Evolutionary conservation across 2,888 invertebrate genomes (phyloP), one percentile per base, ranked within the genome.

Genomic region (Microplitis manilae): DNA sequence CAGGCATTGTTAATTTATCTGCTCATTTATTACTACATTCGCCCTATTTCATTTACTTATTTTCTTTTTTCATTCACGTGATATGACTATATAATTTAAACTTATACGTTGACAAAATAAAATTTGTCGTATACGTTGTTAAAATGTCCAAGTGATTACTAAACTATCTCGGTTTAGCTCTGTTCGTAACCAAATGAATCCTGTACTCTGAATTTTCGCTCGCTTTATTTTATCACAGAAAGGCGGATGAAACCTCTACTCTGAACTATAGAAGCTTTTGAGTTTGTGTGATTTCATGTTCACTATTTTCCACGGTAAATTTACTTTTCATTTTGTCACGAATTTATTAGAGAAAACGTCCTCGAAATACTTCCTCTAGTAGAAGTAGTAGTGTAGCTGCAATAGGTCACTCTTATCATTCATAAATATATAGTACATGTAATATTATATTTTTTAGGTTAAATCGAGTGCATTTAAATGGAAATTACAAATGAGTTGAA

Each of bases 161-260:
- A 75, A 75, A 77, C 65, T 50, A 50, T 50, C 50, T 50, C 50
- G 13, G 50, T 50, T 68, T 41, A 68, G 73, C 50, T 65, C 77
- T 78, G 79, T 80, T 80, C 79, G 80, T 80, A 80, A 77, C 79
- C 79, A 79, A 80, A 80, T 80, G 79, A 80, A 80, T 75, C 79
- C 75, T 68, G 68, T 67, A 60, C 72, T 75, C 77, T 68, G 75
- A 78, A 79, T 79, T 80, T 71, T n/a, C 71, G 59, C 61, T 67
- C 0, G 15, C 59, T 69, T 8, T 60, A 30, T 61, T n/a, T 39
- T 39, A 40, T 39, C 20, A 71, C 20, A 30, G 13, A 60, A 60
- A 20, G 61, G 50, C 5, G 50, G 50, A 69, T 41, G 20, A 7
- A 61, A 17, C 71, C 50, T 50, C 50, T 50, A 50, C 50, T 50